These are phyloP conservation scores for Scaptomyza hsui DNA, from an alignment of 1,140 invertebrate species.

Conservation along the genomic window DNA sequence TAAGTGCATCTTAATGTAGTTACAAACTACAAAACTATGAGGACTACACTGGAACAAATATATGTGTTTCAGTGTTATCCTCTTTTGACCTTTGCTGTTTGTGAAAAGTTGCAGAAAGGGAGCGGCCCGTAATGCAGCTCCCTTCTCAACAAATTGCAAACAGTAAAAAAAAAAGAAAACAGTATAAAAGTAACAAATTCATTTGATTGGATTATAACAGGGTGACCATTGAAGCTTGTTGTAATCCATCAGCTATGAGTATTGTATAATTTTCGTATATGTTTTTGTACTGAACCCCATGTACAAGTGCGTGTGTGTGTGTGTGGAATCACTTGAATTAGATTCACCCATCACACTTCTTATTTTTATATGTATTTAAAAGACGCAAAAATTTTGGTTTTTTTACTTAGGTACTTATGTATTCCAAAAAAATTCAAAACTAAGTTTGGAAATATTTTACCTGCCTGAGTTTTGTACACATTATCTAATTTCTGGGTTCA, in stretches of 20 bases:
- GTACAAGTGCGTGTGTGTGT: background rate
- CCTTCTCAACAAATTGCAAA: background rate
- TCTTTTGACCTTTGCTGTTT: constrained; percentile 35
- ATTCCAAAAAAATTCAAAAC: too few relatives aligned
- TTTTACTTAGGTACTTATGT: too few relatives aligned
- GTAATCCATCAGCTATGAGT: background rate
- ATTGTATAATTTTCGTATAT: background rate
- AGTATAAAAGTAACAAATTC: constrained; percentile 9
- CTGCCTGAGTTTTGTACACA: too few relatives aligned
- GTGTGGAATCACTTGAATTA: background rate
- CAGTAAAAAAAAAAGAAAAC: constrained; percentile 9
- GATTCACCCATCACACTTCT: background rate
- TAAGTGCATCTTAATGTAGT: constrained; percentile 33
- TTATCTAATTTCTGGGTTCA: background rate
- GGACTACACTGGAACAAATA: constrained; percentile 7
- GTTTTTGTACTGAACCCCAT: constrained; percentile 3
- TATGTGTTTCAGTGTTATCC: constrained; percentile 10
- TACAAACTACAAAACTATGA: constrained; percentile 19
- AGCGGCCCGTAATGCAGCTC: background rate
- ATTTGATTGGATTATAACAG: background rate
- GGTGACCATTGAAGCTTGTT: background rate
- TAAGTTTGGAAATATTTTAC: too few relatives aligned
- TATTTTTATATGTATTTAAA: background rate
- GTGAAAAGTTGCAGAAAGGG: constrained; percentile 1
- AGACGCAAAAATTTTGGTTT: background rate